These are phyloP conservation scores for Macrotus californicus DNA, from an alignment of 2,113 vertebrate species.

Conservation along the genomic window DNA sequence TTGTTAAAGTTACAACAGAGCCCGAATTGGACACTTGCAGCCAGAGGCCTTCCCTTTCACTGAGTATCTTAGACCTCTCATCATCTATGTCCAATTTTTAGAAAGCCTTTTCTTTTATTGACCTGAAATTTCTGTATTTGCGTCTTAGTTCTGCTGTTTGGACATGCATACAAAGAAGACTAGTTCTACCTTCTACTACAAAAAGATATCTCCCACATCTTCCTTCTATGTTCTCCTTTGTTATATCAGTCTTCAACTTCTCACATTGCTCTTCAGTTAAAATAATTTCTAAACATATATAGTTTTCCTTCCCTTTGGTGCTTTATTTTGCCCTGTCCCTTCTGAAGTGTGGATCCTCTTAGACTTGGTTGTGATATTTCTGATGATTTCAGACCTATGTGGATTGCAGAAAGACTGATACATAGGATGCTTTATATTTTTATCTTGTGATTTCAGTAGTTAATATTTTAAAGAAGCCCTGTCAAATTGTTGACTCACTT, in stretches of 20 bases:
- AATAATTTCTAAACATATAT: background rate
- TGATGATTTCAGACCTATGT: background rate
- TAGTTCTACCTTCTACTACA: background rate
- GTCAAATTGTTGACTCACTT: background rate
- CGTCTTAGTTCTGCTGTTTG: background rate
- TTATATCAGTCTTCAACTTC: background rate
- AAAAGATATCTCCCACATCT: background rate
- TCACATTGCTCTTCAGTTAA: background rate
- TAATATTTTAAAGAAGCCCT: background rate
- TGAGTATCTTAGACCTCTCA: background rate
- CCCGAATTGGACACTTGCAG: background rate
- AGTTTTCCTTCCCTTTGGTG: background rate
- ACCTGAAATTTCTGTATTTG: background rate
- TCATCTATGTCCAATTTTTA: background rate
- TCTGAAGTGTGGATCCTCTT: background rate
- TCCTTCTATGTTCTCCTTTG: background rate
- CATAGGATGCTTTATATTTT: background rate
- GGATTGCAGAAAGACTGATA: background rate
- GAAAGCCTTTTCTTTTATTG: background rate
- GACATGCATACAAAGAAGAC: background rate
- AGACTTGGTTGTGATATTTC: background rate
- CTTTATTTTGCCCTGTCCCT: background rate
- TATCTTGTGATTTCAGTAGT: conserved; percentile 14
- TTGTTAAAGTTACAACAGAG: background rate
- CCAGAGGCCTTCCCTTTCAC: background rate